These are phyloP conservation scores for Chaetodon auriga DNA, from an alignment of 2,113 vertebrate species.

Conservation along the genomic window DNA sequence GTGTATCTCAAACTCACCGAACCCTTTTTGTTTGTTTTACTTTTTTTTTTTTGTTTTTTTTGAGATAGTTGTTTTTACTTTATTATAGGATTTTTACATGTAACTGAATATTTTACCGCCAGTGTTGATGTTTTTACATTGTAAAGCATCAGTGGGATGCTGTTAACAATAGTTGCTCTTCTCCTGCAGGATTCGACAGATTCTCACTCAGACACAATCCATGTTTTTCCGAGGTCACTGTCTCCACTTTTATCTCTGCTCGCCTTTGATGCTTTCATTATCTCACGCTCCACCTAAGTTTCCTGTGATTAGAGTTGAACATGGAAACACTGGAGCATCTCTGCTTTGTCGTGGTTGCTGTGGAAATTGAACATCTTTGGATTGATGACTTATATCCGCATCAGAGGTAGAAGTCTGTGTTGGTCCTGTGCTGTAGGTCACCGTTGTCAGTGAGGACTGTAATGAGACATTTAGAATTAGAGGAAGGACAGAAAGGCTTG, in stretches of 20 bases:
- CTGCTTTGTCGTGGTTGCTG: constrained; percentile 4
- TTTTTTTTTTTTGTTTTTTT: not conserved
- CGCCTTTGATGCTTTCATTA: constrained; percentile 45
- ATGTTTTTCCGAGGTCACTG: constrained; percentile 32
- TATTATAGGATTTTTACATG: no score
- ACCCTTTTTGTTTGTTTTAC: no score
- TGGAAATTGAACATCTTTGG: not conserved
- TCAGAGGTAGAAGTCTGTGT: constrained; percentile 6
- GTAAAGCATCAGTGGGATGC: not conserved
- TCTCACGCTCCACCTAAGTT: constrained; percentile 15
- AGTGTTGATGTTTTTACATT: not conserved
- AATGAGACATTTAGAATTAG: constrained; percentile 1
- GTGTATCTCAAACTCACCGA: no score
- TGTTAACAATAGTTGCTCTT: not conserved
- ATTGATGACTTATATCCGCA: constrained; percentile 6
- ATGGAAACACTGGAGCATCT: constrained; percentile 26
- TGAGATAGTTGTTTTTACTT: no score
- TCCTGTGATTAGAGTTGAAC: constrained; percentile 25
- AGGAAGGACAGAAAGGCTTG: not conserved
- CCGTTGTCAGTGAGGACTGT: not conserved
- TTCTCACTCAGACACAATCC: constrained; percentile 17
- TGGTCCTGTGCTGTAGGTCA: not conserved
- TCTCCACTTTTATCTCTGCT: constrained; percentile 33
- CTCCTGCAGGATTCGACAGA: not conserved
- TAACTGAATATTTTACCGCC: not conserved